Percentiles rank a stretch among this genome's conserved stretches.
Evolutionary conservation across 2,888 invertebrate genomes (phyloP).

Genomic region (Scrobipalpa costella): DNA sequence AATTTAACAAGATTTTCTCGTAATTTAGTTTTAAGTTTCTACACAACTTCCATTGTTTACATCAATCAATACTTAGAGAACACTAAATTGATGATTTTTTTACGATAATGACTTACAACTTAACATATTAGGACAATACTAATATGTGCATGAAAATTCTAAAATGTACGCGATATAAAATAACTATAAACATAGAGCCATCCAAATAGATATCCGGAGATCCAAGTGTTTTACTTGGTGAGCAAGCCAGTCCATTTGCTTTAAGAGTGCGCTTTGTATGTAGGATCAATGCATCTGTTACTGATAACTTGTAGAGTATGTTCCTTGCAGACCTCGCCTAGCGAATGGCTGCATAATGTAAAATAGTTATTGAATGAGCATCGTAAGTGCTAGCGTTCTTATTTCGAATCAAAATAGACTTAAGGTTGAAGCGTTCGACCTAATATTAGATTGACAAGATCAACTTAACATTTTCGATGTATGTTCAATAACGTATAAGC

Average conservation of each 20-base stretch:
- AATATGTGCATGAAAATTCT: conserved; percentile 2
- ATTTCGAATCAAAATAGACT: not conserved
- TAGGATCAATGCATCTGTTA: not conserved
- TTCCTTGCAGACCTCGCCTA: not conserved
- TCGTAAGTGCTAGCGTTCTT: not conserved
- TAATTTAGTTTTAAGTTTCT: conserved; percentile 66
- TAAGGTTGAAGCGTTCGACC: too few species aligned
- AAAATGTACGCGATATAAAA: not conserved
- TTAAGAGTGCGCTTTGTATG: conserved; percentile 17
- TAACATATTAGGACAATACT: conserved; percentile 6
- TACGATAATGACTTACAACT: not conserved
- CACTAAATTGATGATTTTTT: conserved; percentile 1
- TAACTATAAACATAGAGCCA: not conserved
- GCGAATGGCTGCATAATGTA: not conserved
- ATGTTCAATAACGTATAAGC: not conserved
- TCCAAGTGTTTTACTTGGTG: not conserved
- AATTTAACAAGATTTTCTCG: conserved; percentile 66
- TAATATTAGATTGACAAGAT: too few species aligned
- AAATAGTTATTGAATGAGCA: not conserved
- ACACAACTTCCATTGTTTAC: conserved; percentile 48
- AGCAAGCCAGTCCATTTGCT: conserved; percentile 21
- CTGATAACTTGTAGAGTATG: not conserved
- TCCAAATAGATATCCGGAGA: not conserved
- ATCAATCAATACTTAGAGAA: conserved; percentile 36
- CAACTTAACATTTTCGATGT: conserved; percentile 1